These are phyloP conservation scores for Oceanodroma tethys DNA, from an alignment of 2,113 vertebrate genomes.

Conservation along the genomic window DNA sequence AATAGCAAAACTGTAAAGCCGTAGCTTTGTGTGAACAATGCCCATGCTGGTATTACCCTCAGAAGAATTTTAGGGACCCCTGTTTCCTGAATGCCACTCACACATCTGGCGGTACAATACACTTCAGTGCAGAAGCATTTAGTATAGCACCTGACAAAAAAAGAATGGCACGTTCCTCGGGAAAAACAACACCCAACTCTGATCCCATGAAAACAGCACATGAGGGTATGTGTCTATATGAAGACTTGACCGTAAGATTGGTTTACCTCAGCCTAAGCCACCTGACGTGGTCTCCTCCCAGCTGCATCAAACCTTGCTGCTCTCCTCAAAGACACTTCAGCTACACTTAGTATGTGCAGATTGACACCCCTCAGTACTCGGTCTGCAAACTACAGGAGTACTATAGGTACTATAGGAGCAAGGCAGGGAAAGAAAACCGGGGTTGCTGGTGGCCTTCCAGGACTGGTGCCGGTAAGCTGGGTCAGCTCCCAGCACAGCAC, in stretches of 20 bases:
- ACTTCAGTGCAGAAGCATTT: not conserved
- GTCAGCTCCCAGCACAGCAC: not conserved
- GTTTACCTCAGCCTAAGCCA: not conserved
- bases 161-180: not conserved
- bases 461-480: not conserved
- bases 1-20: not conserved
- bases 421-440: not conserved
- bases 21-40: not conserved
- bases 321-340: not conserved
- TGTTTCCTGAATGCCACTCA: not conserved
- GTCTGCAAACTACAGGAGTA: not conserved
- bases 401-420: not conserved
- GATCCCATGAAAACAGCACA: not conserved
- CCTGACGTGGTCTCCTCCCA: not conserved
- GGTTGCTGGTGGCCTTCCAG: not conserved
- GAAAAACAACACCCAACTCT: not conserved
- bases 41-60: no score
- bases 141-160: not conserved
- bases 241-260: not conserved
- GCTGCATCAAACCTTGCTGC: not conserved
- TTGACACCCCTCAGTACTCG: no score
- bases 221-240: not conserved
- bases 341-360: not conserved
- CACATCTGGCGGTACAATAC: not conserved
- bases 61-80: not conserved